Conservation (phyloP, 2,888 invertebrate genomes). For the Caenorhabditis sulstoni region DNA sequence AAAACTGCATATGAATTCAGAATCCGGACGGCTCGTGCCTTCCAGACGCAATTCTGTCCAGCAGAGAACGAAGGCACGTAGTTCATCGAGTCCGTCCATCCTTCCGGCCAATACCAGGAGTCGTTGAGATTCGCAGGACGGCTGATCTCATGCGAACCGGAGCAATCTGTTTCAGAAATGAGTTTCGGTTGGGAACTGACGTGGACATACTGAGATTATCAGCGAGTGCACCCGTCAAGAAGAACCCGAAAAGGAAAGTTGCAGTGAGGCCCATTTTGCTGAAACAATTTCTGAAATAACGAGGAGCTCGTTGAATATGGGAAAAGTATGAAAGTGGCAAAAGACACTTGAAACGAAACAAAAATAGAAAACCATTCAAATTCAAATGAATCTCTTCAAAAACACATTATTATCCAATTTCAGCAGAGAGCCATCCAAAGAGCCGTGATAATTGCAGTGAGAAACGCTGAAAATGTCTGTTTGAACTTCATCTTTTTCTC, state of each 20-base stretch:
- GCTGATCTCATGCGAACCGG: not conserved
- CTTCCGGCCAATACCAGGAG: conserved; percentile 9
- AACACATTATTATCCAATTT: not conserved
- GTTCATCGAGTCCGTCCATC: not conserved
- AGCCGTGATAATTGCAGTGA: not conserved
- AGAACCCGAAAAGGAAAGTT: not conserved
- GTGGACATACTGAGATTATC: not conserved
- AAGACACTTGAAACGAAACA: too few species aligned
- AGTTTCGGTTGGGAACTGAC: not conserved
- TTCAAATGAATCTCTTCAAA: conserved; percentile 7
- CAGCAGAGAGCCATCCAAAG: not conserved
- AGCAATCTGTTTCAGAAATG: not conserved
- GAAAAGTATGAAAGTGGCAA: too few species aligned
- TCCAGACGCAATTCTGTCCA: conserved; percentile 9
- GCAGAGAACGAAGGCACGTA: not conserved
- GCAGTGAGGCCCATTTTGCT: not conserved
- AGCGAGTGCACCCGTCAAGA: not conserved
- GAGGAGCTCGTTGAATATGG: too few species aligned
- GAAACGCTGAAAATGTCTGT: not conserved
- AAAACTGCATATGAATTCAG: too few species aligned
- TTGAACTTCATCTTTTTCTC: not conserved
- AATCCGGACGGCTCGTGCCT: not conserved
- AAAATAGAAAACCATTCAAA: too few species aligned
- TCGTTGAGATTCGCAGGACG: conserved; percentile 7
- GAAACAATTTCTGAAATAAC: not conserved